Conservation (phyloP, 37 sponge, comb jelly and placozoan genomes). For the Amphimedon queenslandica region DNA sequence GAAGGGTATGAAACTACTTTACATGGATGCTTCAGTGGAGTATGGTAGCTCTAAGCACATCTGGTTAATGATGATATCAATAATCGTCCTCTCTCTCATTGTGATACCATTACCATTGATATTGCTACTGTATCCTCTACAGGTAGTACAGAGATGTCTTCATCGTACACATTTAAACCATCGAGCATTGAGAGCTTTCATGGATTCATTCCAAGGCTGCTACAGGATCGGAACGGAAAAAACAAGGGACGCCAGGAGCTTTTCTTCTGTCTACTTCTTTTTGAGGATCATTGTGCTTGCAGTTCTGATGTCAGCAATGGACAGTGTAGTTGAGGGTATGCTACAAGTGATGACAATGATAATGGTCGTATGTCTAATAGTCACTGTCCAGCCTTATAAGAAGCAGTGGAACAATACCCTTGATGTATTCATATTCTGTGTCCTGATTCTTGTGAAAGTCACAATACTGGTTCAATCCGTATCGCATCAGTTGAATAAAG, state of each 20-base stretch:
- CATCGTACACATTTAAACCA: not conserved
- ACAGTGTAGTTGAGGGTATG: not conserved
- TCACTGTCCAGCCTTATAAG: conserved; percentile 33
- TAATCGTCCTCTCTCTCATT: conserved; percentile 13
- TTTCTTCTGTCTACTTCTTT: conserved; percentile 43
- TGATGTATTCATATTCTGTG: not conserved
- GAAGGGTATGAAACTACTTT: not conserved
- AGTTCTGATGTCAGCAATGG: not conserved
- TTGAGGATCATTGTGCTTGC: conserved; percentile 19
- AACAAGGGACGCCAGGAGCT: conserved; percentile 27
- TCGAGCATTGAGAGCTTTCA: conserved; percentile 8
- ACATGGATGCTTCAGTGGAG: conserved; percentile 22
- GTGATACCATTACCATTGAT: conserved; percentile 30
- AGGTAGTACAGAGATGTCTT: conserved; percentile 21
- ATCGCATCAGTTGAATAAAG: too few relatives aligned
- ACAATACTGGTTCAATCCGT: too few relatives aligned
- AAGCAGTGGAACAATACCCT: conserved; percentile 21
- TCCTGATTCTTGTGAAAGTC: too few relatives aligned
- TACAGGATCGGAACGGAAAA: conserved; percentile 28
- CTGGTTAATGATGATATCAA: conserved; percentile 10
- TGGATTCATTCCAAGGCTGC: conserved; percentile 53
- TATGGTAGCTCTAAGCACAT: conserved; percentile 15
- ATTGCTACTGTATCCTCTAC: conserved; percentile 25
- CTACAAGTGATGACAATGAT: not conserved
- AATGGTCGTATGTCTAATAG: not conserved